A percentile compares a stretch with the other conserved stretches of the same genome.
phyloP scores from a whole-genome alignment of 2,888 invertebrate species.

The Smittia sp. region DNA sequence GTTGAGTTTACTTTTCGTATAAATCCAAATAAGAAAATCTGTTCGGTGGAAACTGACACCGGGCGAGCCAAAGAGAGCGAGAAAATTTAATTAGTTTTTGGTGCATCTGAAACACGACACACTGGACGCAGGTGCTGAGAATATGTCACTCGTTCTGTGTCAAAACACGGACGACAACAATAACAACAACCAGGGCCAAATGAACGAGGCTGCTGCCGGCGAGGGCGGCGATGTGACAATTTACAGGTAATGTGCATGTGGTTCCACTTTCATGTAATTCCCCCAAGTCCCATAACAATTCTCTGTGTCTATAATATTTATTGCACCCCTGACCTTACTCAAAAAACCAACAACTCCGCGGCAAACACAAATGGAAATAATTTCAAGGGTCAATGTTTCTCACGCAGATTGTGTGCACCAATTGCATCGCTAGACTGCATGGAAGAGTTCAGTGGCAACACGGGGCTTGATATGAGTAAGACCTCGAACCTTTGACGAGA shows the following conservation, averaged over 20 bases:
- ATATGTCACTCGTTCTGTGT: slow-evolving; percentile 36
- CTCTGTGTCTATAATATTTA: not conserved
- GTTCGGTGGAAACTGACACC: not conserved
- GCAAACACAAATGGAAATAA: not conserved
- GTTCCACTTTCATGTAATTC: not conserved
- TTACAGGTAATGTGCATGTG: slow-evolving; percentile 22
- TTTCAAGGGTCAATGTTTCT: not conserved
- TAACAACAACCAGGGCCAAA: slow-evolving; percentile 30
- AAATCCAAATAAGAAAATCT: not conserved
- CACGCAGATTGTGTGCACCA: slow-evolving; percentile 66
- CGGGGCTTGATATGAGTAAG: slow-evolving; percentile 56
- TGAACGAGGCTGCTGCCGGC: slow-evolving; percentile 15
- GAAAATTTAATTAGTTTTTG: not conserved
- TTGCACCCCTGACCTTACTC: slow-evolving; percentile 4
- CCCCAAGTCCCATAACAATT: not conserved
- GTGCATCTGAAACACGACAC: not conserved
- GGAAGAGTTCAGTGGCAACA: slow-evolving; percentile 81
- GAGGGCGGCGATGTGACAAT: slow-evolving; percentile 37
- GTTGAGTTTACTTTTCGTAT: slow-evolving; percentile 1
- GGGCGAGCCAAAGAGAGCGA: too few species aligned
- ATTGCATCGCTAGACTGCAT: slow-evolving; percentile 91
- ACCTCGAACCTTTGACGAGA: not conserved
- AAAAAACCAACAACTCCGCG: not conserved
- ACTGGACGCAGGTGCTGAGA: not conserved
- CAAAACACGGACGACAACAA: slow-evolving; percentile 29